Evolutionary conservation across 1,140 invertebrate species (phyloP), one percentile per base, ranked within the genome.

Genomic region (Hyposmocoma kahamanoa): DNA sequence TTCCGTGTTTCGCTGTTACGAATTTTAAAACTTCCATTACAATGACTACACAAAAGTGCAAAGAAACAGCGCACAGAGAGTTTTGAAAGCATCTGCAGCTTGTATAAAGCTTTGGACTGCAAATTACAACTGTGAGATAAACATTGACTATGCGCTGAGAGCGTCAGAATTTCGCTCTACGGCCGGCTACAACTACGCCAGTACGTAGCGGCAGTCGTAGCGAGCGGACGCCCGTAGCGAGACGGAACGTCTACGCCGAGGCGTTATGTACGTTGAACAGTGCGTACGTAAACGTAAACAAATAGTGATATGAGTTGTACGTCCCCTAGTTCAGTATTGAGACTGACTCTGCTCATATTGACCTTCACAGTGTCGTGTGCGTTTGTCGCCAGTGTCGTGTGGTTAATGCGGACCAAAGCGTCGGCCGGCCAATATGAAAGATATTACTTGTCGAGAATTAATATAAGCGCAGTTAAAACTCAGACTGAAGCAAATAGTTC

Each of bases 371-470:
- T 84, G 49, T 75, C 81, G 56, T 79, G 72, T 57, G 70, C 77
- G 30, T 84, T 84, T 48, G 56, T 84, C 34, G 79, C 75, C 38
- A 84, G 81, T 78, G 64, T 84, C 42, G 79, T 83, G 64, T 84
- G 81, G 81, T 62, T 84, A 51, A 50, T 83, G 49, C 69, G 72
- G 48, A 77, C 77, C 22, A 74, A 64, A 56, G 59, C 59, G 54
- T 67, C 66, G 1, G 44, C 65, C 44, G 62, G 69, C 56, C 77
- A 79, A 70, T 82, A 85, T 82, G 81, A 85, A 66, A 85, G 79
- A 72, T 85, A 85, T 76, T 83, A 85, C 77, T 72, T 85, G 72
- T 83, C 81, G 77, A 78, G 81, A 76, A 81, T 85, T 79, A 85
- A 85, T 82, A 79, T 85, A 77, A 85, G 71, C 59, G 53, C 62